Evolutionary conservation across 2,888 invertebrate species (phyloP), one percentile per base, ranked within the genome.

Genomic region (Melanophora roralis): DNA sequence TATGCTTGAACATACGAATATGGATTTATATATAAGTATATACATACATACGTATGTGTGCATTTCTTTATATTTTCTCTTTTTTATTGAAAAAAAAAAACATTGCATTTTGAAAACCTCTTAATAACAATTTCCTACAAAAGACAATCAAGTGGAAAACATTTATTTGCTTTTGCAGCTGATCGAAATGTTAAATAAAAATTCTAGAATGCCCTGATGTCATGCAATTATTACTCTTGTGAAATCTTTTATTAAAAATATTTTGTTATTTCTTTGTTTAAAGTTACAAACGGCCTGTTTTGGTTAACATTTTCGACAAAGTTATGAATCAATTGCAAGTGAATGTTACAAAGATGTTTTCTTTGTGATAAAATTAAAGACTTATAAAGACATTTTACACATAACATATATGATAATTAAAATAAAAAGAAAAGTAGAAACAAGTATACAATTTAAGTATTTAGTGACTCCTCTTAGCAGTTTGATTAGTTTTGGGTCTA

Each of bases 381-480:
- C 49, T 36, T n/a, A n/a, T 1, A 45, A 71, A 51, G 38, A 62
- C 53, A 36, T 65, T 77, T 11, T 69, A 78, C 69, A 69, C 59
- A 59, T 78, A 27, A 5, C 6, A 5, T 69, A 60, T 38, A 73
- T 73, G 73, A 34, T 55, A 62, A 73, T 68, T 51, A 19, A 67
- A 60, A 51, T n/a, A 23, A 14, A 43, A 38, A 60, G 14, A 64
- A 65, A 49, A 23, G 9, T 8, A 34, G 43, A 45, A 43, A 72
- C 57, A 73, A 49, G 40, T 82, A 81, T 81, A 62, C 78, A 81
- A 45, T 16, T 3, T 19, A 6, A 45, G 19, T 21, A 40, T 5
- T 40, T n/a, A 14, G 5, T 1, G 21, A 19, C 45, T 19, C 1
- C 45, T 19, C 36, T 21, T 51, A 53, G 59, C 34, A 9, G 14